phyloP scores from a whole-genome alignment of 2,888 invertebrate species.

The Coenonympha arcania region DNA sequence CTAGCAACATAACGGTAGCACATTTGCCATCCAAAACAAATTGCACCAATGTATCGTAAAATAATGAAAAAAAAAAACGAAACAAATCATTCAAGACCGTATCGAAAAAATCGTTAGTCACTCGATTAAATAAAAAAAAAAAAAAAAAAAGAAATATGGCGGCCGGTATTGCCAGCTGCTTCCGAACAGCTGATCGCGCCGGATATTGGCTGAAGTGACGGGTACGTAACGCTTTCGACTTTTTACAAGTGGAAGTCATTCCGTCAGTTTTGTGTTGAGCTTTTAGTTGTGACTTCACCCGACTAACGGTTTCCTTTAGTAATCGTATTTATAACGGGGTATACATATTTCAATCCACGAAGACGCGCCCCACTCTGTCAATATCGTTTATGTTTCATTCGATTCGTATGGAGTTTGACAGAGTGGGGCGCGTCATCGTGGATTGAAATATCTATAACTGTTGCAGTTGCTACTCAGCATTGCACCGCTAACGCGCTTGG shows the following conservation, averaged over 20 bases:
- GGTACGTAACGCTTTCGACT: not conserved
- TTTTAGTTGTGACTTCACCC: too few species aligned
- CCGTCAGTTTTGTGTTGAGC: too few species aligned
- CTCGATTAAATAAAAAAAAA: slow-evolving; percentile 33
- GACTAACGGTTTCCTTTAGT: too few species aligned
- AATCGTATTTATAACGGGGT: too few species aligned
- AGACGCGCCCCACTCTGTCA: too few species aligned
- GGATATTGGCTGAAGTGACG: slow-evolving; percentile 62
- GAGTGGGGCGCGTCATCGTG: too few species aligned
- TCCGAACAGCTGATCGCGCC: slow-evolving; percentile 72
- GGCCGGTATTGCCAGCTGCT: slow-evolving; percentile 64
- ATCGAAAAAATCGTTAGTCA: slow-evolving; percentile 45
- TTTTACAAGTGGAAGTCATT: not conserved
- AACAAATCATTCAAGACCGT: slow-evolving; percentile 24
- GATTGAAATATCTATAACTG: too few species aligned
- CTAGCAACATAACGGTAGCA: slow-evolving; percentile 17
- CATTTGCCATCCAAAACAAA: slow-evolving; percentile 17
- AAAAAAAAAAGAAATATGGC: slow-evolving; percentile 36
- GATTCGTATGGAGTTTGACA: too few species aligned
- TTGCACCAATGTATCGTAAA: slow-evolving; percentile 1
- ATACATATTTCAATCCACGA: too few species aligned
- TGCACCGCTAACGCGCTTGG: too few species aligned
- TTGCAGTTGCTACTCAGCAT: too few species aligned
- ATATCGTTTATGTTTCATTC: too few species aligned
- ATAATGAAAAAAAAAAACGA: slow-evolving; percentile 11